phyloP scores from a whole-genome alignment of 2,113 vertebrate species.

The Tamias sibiricus region DNA sequence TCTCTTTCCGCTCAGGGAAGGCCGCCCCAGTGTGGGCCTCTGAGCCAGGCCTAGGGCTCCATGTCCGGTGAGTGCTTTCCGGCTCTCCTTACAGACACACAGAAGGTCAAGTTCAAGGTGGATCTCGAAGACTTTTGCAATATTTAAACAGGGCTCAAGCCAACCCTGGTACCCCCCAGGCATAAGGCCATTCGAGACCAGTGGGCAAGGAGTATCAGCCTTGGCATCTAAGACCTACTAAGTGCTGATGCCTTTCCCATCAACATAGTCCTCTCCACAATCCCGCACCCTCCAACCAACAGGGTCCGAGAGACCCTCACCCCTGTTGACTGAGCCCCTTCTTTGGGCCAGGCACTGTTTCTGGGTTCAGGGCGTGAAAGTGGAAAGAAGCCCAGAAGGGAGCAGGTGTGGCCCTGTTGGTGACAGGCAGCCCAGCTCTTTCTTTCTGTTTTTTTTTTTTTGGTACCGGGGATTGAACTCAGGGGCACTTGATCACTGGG shows the following conservation, averaged over 20 bases:
- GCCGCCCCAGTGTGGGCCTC: neutral
- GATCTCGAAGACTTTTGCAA: neutral
- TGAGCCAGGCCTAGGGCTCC: neutral
- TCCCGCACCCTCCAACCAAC: neutral
- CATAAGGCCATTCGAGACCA: neutral
- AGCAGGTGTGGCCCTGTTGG: neutral
- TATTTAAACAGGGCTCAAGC: neutral
- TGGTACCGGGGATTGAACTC: too few species aligned
- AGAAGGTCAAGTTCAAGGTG: neutral
- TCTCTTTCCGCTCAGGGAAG: neutral
- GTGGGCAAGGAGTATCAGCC: neutral
- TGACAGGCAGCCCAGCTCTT: too few species aligned
- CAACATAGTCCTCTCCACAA: neutral
- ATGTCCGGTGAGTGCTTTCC: fast-evolving
- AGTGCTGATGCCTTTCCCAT: neutral
- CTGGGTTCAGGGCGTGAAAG: neutral
- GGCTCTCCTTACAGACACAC: neutral
- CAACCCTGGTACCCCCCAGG: fast-evolving
- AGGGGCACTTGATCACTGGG: too few species aligned
- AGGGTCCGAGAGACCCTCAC: neutral
- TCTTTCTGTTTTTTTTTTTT: too few species aligned
- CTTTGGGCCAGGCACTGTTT: neutral
- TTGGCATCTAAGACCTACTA: neutral
- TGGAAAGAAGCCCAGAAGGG: neutral
- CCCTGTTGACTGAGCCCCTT: neutral